Evolutionary conservation across 2,888 invertebrate species (phyloP), one percentile per base, ranked within the genome.

Genomic region (Didymodactylos carnosus): DNA sequence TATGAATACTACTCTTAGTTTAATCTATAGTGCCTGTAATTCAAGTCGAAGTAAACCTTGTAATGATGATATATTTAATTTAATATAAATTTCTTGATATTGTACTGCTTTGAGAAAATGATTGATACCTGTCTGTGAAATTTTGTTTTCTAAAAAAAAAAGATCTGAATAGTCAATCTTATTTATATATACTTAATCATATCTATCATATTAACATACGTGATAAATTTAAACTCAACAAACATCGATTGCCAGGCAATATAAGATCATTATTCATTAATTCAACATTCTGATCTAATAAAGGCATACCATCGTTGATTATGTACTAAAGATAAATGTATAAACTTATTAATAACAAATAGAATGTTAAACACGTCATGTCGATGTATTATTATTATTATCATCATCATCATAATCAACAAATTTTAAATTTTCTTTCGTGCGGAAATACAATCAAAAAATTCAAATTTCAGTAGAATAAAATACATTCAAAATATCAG

Each of bases 141-240:
- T 62, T 35, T 7, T 16, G 35, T 62, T 62, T 35, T 62, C 62
- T 62, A 8, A n/a, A n/a, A n/a, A n/a, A n/a, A n/a, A n/a, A n/a
- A n/a, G n/a, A n/a, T n/a, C n/a, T n/a, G n/a, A n/a, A n/a, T n/a
- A n/a, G n/a, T n/a, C n/a, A n/a, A n/a, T n/a, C n/a, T n/a, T n/a
- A n/a, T n/a, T n/a, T n/a, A n/a, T n/a, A n/a, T n/a, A n/a, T n/a
- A n/a, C n/a, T n/a, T n/a, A n/a, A n/a, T n/a, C n/a, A n/a, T n/a
- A n/a, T n/a, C n/a, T n/a, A n/a, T n/a, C n/a, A n/a, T n/a, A n/a
- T n/a, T n/a, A n/a, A n/a, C n/a, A n/a, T 71, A 74, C 74, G 41
- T 72, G 74, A 71, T 62, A 74, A 39, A 74, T 74, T 74, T 13
- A 74, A 40, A 71, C 71, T 74, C 7, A 74, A 71, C 27, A 74